A percentile compares a stretch with the other conserved stretches of the same genome.
Conservation (phyloP, 2,113 vertebrate species). For the Mobula hypostoma region DNA sequence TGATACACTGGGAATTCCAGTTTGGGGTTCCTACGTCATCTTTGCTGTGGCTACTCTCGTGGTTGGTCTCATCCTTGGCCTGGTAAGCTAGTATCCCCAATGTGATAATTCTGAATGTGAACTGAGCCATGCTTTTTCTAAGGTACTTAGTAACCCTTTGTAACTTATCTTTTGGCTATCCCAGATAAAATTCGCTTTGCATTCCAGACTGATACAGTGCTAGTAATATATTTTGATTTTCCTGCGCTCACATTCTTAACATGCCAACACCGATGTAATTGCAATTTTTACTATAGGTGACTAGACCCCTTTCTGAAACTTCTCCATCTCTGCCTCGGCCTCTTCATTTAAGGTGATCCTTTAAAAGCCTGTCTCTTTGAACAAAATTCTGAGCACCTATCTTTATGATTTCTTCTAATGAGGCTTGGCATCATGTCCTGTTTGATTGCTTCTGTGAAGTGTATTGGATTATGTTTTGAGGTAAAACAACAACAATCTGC, state of each 20-base stretch:
- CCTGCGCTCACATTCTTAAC: not conserved
- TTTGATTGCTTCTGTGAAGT: too few species aligned
- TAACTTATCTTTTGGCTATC: not conserved
- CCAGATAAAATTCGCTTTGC: not conserved
- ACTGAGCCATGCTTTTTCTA: too few species aligned
- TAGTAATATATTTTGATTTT: not conserved
- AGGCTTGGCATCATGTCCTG: too few species aligned
- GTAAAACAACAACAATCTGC: too few species aligned
- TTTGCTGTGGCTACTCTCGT: slow-evolving; percentile 69
- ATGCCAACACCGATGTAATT: not conserved
- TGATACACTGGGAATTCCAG: slow-evolving; percentile 65
- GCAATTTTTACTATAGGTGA: not conserved
- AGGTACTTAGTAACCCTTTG: not conserved
- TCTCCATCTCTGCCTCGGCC: not conserved
- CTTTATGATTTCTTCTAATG: not conserved
- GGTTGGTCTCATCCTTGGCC: slow-evolving; percentile 68
- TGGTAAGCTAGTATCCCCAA: slow-evolving; percentile 60
- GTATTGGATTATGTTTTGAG: too few species aligned
- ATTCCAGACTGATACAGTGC: not conserved
- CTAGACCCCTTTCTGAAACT: not conserved
- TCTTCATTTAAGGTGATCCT: not conserved
- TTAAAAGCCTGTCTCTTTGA: not conserved
- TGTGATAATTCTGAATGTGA: not conserved
- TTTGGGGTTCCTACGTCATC: slow-evolving; percentile 69
- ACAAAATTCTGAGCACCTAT: not conserved